These are phyloP conservation scores for Pyrgus malvae DNA, from an alignment of 2,888 invertebrate species.

Conservation along the genomic window DNA sequence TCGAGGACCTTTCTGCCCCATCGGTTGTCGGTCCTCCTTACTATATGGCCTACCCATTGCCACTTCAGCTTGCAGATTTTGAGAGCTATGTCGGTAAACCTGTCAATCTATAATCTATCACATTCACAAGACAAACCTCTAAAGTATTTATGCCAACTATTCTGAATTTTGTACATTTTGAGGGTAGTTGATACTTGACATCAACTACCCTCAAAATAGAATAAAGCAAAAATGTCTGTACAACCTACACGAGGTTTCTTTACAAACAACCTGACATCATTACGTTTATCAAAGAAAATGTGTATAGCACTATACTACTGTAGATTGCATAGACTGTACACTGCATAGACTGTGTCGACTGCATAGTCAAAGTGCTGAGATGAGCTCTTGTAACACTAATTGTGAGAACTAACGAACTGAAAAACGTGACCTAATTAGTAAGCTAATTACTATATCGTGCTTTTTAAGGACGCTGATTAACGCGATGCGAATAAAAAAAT, in stretches of 20 bases:
- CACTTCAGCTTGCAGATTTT: too few relatives aligned
- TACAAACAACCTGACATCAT: background rate
- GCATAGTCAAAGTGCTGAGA: constrained; percentile 9
- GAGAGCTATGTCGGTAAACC: too few relatives aligned
- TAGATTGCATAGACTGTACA: background rate
- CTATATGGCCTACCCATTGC: too few relatives aligned
- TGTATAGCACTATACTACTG: background rate
- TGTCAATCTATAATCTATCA: too few relatives aligned
- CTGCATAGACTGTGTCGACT: background rate
- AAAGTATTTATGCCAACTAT: too few relatives aligned
- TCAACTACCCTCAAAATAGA: too few relatives aligned
- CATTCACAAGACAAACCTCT: too few relatives aligned
- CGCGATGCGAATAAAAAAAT: constrained; percentile 14
- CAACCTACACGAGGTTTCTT: background rate
- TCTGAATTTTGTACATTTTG: too few relatives aligned
- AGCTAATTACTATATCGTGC: constrained; percentile 24
- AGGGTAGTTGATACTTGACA: too few relatives aligned
- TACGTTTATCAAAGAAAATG: background rate
- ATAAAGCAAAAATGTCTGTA: too few relatives aligned
- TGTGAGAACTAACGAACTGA: constrained; percentile 21
- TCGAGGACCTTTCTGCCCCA: too few relatives aligned
- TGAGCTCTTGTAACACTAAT: constrained; percentile 23
- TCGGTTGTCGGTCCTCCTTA: too few relatives aligned
- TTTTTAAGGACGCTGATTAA: constrained; percentile 23
- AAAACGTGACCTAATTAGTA: constrained; percentile 24